phyloP scores from a whole-genome alignment of 2,797 vertebrate species.

The Manis javanica region DNA sequence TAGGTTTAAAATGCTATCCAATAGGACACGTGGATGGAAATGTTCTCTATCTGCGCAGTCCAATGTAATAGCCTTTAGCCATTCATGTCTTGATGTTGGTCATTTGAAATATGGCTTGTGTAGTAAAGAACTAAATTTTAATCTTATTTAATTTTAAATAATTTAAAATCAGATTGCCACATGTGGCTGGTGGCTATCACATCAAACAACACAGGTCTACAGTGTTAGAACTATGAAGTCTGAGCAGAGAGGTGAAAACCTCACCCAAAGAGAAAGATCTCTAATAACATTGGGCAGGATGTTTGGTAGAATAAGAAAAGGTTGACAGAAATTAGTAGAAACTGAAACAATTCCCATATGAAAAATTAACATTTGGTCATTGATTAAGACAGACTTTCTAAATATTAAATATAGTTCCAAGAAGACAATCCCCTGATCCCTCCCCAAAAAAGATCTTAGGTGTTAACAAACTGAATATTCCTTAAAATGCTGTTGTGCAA shows the following conservation, averaged over 20 bases:
- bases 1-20: neutral
- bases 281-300: neutral
- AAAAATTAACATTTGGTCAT: neutral
- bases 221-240: neutral
- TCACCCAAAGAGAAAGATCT: neutral
- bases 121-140: neutral
- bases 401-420: neutral
- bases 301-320: neutral
- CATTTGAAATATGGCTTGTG: neutral
- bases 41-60: neutral
- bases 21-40: neutral
- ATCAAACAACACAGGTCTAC: neutral
- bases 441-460: neutral
- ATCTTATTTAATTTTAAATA: slow-evolving; percentile 3
- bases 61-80: neutral
- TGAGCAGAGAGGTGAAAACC: neutral
- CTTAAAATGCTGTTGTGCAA: neutral
- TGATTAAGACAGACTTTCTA: neutral
- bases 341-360: neutral
- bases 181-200: neutral
- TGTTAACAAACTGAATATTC: slow-evolving; percentile 2
- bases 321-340: neutral
- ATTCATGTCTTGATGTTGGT: neutral
- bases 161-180: neutral
- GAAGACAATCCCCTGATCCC: neutral